Base-by-base conservation (phyloP, 2,888 invertebrate genomes). In the Tricholauxania praeusta region DNA sequence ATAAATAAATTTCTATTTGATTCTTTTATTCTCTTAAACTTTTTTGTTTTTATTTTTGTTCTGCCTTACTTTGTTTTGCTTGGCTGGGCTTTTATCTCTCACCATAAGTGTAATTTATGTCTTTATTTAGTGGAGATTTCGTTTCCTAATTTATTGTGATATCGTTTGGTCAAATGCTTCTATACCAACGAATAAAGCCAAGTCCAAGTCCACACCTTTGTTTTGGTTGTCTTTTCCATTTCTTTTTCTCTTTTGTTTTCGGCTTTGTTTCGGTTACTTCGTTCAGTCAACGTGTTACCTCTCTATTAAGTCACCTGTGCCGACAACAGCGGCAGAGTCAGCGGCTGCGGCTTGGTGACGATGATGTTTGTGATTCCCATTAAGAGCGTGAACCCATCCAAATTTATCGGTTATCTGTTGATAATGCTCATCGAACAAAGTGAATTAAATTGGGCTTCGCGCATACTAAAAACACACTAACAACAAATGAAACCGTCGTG, bases 361-460 rank as follows among this genome's bases (percentile, higher is more conserved):
- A 68, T 73, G 75, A 75, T 76, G 74, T 72, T 64, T 59, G 66
- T 71, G 72, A 75, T 79, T 79, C 80, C 85, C 84, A 86, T 86
- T 86, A 86, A 86, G 83, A 84, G 87, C 86, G 86, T 86, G 85
- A 86, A 86, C 84, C 82, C 84, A 83, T 85, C 86, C 84, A 83
- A 82, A 85, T 86, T 86, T 85, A 86, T 86, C 86, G 83, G 83
- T 84, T 86, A 86, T 86, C 87, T 82, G 74, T 81, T 80, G 85
- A 86, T 86, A 86, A 86, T 86, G 85, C 85, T 86, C 85, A 86
- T 82, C 85, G 87, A 86, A 85, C 85, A 86, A 86, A 86, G 86
- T 86, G 87, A 86, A 86, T 86, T 86, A 84, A 86, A 86, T 85
- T 86, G 86, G 77, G 81, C 80, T 81, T 78, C 47, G 62, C 70